Base-by-base conservation (phyloP, 2,888 invertebrate species). In the Lithodes maja region DNA sequence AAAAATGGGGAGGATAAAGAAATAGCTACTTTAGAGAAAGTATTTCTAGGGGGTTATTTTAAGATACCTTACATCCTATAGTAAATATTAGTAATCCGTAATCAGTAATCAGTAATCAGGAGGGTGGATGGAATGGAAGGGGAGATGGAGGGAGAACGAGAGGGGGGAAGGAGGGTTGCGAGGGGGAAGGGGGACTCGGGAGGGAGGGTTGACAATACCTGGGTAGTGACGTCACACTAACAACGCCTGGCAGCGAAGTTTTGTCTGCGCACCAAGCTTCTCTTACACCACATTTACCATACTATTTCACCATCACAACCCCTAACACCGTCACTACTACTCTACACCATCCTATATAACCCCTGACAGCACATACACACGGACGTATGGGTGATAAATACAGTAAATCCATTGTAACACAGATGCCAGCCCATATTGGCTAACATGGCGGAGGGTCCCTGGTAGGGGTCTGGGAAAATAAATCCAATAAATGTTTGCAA, bases 361-460 rank as follows among this genome's bases (percentile, higher is more conserved):
- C 50, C 50, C 69, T 50, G 15, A 69, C 50, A 33, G 55, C 80
- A 54, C 5, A 15, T 50, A 68, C 3, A 12, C 69, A 50, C 12
- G 61, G 5, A 7, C 12, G 12, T 12, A 61, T 12, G 12, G 61
- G 12, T 7, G 61, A 12, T 61, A 61, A 61, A 61, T 7, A 7
- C 61, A 12, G 61, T 12, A 53, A 3, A 49, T 15, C 33, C 68
- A 54, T 82, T 61, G 69, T 71, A 49, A 49, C 12, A 54, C 74
- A 86, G 81, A 82, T 74, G 74, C 81, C 82, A 86, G 79, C 82
- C 86, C 86, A 81, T 86, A 86, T 75, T 86, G 86, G 75, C 50
- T 86, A 86, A 86, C 86, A 86, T 86, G 86, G 86, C 86, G 86
- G 69, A 69, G 86, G 15, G 49, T 50, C 50, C 53, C 54, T 61